A percentile compares a stretch with the other conserved stretches of the same genome.
These are phyloP conservation scores for Candoia aspera DNA, from an alignment of 2,113 vertebrate genomes.

Conservation along the genomic window DNA sequence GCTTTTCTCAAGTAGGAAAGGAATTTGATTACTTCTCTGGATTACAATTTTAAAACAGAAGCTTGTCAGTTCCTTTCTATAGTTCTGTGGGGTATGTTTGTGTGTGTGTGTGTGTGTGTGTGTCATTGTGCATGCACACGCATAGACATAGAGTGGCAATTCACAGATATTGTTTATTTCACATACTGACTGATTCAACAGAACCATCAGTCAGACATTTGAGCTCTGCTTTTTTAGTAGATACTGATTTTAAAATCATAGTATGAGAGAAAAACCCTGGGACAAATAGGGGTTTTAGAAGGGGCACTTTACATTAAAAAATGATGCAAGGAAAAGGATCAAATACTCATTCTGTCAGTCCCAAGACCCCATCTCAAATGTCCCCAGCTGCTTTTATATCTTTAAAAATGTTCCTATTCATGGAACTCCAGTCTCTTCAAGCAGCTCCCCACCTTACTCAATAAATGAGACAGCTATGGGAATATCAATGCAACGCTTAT, in stretches of 20 bases:
- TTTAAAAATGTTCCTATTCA: neutral
- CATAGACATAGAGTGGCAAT: neutral
- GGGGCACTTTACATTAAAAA: neutral
- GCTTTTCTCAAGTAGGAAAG: constrained; percentile 46
- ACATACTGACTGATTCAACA: constrained; percentile 41
- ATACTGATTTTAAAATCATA: constrained; percentile 14
- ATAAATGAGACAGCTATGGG: too few species aligned
- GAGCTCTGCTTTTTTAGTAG: constrained; percentile 19
- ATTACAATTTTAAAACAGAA: constrained; percentile 54
- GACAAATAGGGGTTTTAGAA: neutral
- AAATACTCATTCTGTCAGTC: neutral
- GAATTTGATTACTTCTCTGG: constrained; percentile 52
- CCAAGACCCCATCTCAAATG: neutral
- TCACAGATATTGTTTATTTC: neutral
- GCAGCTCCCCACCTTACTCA: neutral
- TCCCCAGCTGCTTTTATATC: neutral
- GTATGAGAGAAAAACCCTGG: constrained; percentile 10
- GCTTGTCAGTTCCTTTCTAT: constrained; percentile 39
- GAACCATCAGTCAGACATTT: constrained; percentile 17
- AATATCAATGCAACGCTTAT: neutral
- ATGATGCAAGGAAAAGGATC: neutral
- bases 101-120: neutral
- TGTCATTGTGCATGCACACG: neutral
- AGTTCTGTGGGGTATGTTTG: constrained; percentile 15
- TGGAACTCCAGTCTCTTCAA: neutral